Base-by-base conservation (phyloP, 2,797 vertebrate genomes). In the Numenius phaeopus region DNA sequence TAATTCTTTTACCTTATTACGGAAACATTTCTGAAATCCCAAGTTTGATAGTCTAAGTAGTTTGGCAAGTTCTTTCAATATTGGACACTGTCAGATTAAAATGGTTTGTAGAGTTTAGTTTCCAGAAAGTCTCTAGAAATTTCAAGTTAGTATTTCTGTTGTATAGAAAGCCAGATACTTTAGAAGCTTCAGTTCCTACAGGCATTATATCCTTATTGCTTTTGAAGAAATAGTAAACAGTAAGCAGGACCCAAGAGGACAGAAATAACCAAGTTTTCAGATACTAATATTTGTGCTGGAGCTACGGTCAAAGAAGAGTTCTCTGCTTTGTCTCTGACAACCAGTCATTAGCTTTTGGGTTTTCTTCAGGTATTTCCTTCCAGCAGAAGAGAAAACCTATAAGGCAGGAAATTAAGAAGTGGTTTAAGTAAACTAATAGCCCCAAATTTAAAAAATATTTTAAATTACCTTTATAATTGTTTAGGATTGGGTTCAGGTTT, bases 1-100 rank as follows among this genome's bases (percentile, higher is more conserved):
- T 90, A 90, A 88, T 83, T 94, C 55, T 89, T 96, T 71, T 75
- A 50, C n/a, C 12, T 94, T 93, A 78, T 94, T 69, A 22, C 15
- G 44, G 39, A 83, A 94, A 64, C 58, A 39, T 27, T 92, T 84
- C 37, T 92, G 69, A 69, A 91, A 84, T 46, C 27, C 30, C 8
- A 23, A 78, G 44, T 50, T 82, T 80, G 59, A 70, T 80, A 79
- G 67, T n/a, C 21, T 14, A 55, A 70, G 50, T 50, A 83, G 22
- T 62, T 70, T 69, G 34, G 34, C 24, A 65, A 13, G 72, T 87
- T 82, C 40, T 77, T 85, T 55, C 16, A 11, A 1, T 89, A 14
- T 47, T n/a, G n/a, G 16, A 40, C 50, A 4, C 6, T 89, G 75
- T 58, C 50, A 67, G 42, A 46, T 76, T 88, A 58, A 91, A 88